Base-by-base conservation (phyloP, 1,140 invertebrate species). In the Goniozus legneri region DNA sequence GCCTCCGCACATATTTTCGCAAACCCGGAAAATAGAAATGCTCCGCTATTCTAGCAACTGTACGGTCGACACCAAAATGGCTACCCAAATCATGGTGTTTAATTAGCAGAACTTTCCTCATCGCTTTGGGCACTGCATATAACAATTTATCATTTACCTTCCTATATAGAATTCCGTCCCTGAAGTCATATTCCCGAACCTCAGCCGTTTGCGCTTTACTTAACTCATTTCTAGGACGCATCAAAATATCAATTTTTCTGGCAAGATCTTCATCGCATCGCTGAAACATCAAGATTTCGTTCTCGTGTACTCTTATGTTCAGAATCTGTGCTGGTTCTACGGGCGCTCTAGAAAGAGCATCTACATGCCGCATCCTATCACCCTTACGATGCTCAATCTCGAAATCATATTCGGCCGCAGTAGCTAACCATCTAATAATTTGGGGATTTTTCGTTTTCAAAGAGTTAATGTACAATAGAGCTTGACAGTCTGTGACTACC, bases 21-120 rank as follows among this genome's bases (percentile, higher is more conserved):
- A 51, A 41, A n/a, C 39, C 7, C 1, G 38, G 44, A 35, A 51
- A 51, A 38, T 51, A 43, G 32, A 46, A 51, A 37, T 31, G 30
- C 22, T 34, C 12, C 2, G n/a, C 2, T n/a, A 51, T 46, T 36
- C 33, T 3, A 8, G 21, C 15, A 0, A 46, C 10, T 3, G 44
- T 51, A 15, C 33, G 31, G 21, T 51, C 49, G 2, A 51, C n/a
- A n/a, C 43, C 49, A 30, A 42, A 42, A 33, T 51, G 43, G 8
- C 44, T 33, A 16, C 14, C 3, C 1, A 42, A 10, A 16, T 46
- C 49, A 33, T 51, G 44, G 19, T 40, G n/a, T 8, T 38, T 35
- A 16, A 46, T 38, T 4, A 51, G 32, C 2, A 46, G 2, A 8
- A 38, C 37, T 19, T 51, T 46, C 8, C 49, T 3, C 44, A 51